Evolutionary conservation across 2,113 vertebrate species (phyloP).

Genomic region (Hepsetus odoe): DNA sequence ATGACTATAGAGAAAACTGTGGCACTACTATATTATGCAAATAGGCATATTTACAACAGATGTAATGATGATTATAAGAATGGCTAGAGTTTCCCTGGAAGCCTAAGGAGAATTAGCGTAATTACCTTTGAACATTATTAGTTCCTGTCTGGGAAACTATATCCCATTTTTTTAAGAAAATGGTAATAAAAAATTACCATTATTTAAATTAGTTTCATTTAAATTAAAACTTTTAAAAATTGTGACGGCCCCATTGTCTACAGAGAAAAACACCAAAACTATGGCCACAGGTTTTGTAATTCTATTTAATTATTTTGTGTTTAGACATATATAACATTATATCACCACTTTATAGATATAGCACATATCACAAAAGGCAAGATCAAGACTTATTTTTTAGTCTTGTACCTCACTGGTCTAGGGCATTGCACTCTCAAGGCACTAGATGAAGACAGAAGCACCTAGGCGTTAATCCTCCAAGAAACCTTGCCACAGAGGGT

Average conservation of each 20-base stretch:
- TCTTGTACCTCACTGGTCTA: background rate
- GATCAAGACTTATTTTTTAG: conserved; percentile 7
- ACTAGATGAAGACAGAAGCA: conserved; percentile 15
- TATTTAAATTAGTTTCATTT: too few relatives aligned
- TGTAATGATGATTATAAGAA: too few relatives aligned
- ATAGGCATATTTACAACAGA: too few relatives aligned
- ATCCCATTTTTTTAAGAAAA: too few relatives aligned
- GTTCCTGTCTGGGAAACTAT: too few relatives aligned
- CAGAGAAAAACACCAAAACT: background rate
- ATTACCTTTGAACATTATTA: too few relatives aligned
- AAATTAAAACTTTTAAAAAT: too few relatives aligned
- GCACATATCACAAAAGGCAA: conserved; percentile 19
- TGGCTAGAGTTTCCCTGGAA: too few relatives aligned
- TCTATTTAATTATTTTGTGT: background rate
- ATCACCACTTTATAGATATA: background rate
- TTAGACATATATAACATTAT: background rate
- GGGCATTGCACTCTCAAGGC: background rate
- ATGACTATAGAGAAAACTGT: too few relatives aligned
- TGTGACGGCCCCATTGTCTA: background rate
- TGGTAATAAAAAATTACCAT: too few relatives aligned
- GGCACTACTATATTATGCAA: too few relatives aligned
- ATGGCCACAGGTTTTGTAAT: background rate
- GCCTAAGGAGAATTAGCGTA: too few relatives aligned
- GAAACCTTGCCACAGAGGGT: conserved; percentile 14
- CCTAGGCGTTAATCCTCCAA: background rate